Conservation (phyloP, 2,797 vertebrate species). For the Babyrousa celebensis region DNA sequence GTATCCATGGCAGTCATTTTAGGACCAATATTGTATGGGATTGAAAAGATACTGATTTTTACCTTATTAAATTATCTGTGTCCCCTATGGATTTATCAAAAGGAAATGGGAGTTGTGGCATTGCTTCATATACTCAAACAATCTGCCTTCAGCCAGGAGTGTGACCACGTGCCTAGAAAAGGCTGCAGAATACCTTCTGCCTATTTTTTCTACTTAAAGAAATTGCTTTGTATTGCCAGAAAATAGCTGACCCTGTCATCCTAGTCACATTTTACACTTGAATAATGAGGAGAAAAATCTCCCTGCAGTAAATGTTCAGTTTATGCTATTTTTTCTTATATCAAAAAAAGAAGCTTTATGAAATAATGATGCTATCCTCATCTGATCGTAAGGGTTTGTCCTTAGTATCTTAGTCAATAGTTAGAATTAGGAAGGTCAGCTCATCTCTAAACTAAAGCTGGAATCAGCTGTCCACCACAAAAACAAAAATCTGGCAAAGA, state of each 20-base stretch:
- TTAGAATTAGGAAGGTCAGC: conserved; percentile 78
- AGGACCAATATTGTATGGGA: conserved; percentile 30
- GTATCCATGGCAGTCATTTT: conserved; percentile 33
- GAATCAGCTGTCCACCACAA: conserved; percentile 50
- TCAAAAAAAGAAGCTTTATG: conserved; percentile 82
- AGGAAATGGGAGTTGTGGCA: conserved; percentile 20
- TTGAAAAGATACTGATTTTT: conserved; percentile 76
- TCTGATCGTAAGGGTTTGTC: conserved; percentile 85
- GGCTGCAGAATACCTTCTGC: conserved; percentile 80
- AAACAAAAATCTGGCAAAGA: conserved; percentile 71
- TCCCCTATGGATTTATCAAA: conserved; percentile 59
- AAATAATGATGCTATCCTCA: conserved; percentile 85
- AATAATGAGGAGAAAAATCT: conserved; percentile 88
- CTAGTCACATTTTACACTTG: conserved; percentile 88
- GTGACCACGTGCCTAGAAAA: conserved; percentile 70
- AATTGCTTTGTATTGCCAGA: conserved; percentile 82
- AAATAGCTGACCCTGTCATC: conserved; percentile 85
- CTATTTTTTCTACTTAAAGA: conserved; percentile 89
- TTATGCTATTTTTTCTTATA: conserved; percentile 82
- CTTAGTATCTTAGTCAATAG: conserved; percentile 86
- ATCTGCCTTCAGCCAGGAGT: conserved; percentile 74
- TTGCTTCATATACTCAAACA: conserved; percentile 68
- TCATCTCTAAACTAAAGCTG: conserved; percentile 71
- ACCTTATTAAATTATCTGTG: conserved; percentile 58
- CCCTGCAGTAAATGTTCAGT: conserved; percentile 86